Base-by-base conservation (phyloP, 1,140 invertebrate genomes). In the Drosophila busckii region DNA sequence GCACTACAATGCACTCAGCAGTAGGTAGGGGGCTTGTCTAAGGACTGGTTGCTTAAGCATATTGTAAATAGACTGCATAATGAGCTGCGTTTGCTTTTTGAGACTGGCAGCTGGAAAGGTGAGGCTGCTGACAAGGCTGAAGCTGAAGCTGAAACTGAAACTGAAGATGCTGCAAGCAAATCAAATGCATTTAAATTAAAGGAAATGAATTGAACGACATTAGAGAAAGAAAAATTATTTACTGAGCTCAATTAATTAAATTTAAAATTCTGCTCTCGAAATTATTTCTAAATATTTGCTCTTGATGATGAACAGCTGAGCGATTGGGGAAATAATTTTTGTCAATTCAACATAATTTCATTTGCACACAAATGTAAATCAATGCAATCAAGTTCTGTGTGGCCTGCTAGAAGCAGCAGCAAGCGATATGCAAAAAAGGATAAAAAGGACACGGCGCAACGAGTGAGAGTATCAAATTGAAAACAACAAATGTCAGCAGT, bases 11-110 rank as follows among this genome's bases (percentile, higher is more conserved):
- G 71, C 73, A 78, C 70, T 73, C 52, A 35, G 34, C 10, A 0
- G 29, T 17, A 29, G 28, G 6, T 19, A 3, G 19, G 15, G 2
- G 10, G n/a, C n/a, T n/a, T n/a, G n/a, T 10, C 7, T 29, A 37
- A 45, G 28, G 35, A 71, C 31, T 48, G 68, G 68, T 68, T 59
- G 58, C 71, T 80, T 78, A 78, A 78, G 73, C 73, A 78, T 78
- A 78, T 78, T 78, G 73, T 78, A 78, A 78, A 78, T 78, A 78
- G 67, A 78, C 71, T 80, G 73, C 68, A 80, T 78, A 78, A 78
- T 78, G 71, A 78, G 71, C 73, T 80, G 52, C 73, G 49, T 63
- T 78, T 80, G 70, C 73, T 70, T 53, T 71, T 80, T 42, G 42
- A 60, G 67, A 71, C 52, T 54, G 62, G 61, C 71, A 80, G 62